Conservation (phyloP, 2,113 vertebrate species). For the Grammomys surdaster region DNA sequence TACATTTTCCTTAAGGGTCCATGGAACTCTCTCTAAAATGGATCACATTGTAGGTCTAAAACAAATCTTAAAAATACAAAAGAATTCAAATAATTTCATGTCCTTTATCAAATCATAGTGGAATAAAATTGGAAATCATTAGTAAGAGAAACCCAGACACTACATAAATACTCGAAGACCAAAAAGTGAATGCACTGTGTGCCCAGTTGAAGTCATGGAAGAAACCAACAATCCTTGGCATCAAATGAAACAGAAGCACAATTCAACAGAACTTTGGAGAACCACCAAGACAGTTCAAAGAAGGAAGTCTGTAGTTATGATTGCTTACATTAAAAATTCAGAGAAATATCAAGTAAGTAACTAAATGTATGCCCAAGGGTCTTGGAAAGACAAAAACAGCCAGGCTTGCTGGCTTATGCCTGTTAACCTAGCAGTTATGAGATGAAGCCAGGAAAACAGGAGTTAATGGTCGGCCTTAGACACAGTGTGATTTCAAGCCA, state of each 20-base stretch:
- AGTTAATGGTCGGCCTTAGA: neutral
- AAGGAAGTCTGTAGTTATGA: neutral
- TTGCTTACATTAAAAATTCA: neutral
- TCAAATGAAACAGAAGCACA: neutral
- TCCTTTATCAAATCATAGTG: neutral
- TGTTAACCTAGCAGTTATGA: neutral
- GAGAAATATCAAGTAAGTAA: neutral
- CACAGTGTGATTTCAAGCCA: neutral
- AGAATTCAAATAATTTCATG: neutral
- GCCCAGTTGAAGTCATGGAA: neutral
- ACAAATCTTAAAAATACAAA: neutral
- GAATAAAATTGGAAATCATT: neutral
- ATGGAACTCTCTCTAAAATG: neutral
- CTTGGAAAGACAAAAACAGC: neutral
- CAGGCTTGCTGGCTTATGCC: neutral
- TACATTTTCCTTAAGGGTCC: neutral
- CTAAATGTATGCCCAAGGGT: neutral
- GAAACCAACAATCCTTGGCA: neutral
- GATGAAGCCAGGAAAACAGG: neutral
- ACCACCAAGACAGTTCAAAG: neutral
- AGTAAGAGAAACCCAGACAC: neutral
- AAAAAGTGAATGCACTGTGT: neutral
- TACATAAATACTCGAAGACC: neutral
- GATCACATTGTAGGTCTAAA: neutral
- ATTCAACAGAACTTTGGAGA: neutral